A percentile compares a stretch with the other conserved stretches of the same genome.
Conservation (phyloP, 92 coral and sea anemone genomes). For the Umimayanthus chanpuru region DNA sequence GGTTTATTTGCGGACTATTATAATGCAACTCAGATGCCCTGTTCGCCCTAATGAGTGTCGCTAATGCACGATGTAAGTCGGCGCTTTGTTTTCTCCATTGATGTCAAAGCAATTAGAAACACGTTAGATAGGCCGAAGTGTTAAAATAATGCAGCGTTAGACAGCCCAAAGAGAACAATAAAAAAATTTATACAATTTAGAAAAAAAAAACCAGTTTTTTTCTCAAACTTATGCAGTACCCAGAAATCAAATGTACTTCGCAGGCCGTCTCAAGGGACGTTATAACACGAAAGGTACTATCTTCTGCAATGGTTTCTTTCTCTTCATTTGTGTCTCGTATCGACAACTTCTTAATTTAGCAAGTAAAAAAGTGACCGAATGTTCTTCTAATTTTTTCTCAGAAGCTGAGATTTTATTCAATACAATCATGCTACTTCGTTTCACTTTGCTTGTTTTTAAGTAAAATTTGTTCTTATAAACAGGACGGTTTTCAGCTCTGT, state of each 20-base stretch:
- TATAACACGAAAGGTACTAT: neutral
- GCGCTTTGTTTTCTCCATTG: slow-evolving; percentile 27
- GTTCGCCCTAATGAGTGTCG: slow-evolving; percentile 20
- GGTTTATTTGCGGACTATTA: slow-evolving; percentile 14
- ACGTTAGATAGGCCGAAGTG: slow-evolving; percentile 33
- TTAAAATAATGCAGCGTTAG: slow-evolving; percentile 35
- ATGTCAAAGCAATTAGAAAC: slow-evolving; percentile 37
- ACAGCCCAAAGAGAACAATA: slow-evolving; percentile 21
- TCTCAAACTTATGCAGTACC: neutral
- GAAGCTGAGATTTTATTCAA: neutral
- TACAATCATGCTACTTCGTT: neutral
- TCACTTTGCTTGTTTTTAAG: neutral
- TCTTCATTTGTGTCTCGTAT: neutral
- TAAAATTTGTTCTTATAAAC: neutral
- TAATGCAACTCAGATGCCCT: neutral
- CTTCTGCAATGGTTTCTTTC: neutral
- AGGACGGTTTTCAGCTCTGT: neutral
- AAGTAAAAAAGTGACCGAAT: neutral
- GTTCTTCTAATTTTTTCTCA: neutral
- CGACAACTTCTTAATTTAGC: neutral
- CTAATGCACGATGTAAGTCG: neutral
- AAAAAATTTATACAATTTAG: neutral
- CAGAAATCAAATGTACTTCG: neutral
- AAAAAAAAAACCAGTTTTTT: slow-evolving; percentile 2
- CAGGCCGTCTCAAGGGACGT: neutral